phyloP scores from a whole-genome alignment of 1,140 invertebrate species.

The Orius insidiosus region DNA sequence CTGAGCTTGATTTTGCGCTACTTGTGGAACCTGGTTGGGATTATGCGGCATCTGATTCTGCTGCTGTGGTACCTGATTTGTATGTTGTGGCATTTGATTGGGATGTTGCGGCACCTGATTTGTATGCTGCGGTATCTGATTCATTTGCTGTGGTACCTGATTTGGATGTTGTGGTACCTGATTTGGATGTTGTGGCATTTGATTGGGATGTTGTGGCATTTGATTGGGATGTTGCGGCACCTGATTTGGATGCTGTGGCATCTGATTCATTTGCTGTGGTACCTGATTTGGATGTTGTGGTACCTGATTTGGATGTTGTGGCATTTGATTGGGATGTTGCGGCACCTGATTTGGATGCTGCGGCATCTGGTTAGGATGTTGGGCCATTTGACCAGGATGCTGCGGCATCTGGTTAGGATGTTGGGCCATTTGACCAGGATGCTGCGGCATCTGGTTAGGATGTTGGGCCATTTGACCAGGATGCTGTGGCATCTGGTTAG shows the following conservation, averaged over 20 bases:
- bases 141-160: constrained; percentile 17
- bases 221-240: constrained; percentile 20
- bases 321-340: constrained; percentile 17
- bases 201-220: constrained; percentile 17
- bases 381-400: constrained; percentile 18
- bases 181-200: constrained; percentile 16
- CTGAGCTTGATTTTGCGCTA: background rate
- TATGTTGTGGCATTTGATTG: constrained; percentile 14
- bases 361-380: background rate
- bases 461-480: constrained; percentile 13
- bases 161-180: constrained; percentile 20
- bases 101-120: constrained; percentile 15
- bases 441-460: constrained; percentile 13
- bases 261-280: constrained; percentile 9
- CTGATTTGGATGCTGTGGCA: constrained; percentile 15
- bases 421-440: constrained; percentile 2
- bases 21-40: constrained; percentile 25
- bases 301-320: constrained; percentile 7
- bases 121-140: constrained; percentile 15
- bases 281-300: constrained; percentile 10
- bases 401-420: constrained; percentile 11
- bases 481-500: constrained; percentile 11
- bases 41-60: constrained; percentile 25
- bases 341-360: constrained; percentile 5
- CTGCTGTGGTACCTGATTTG: constrained; percentile 11